Evolutionary conservation across 2,113 vertebrate genomes (phyloP), one percentile per base, ranked within the genome.

Genomic region (Dasyurus viverrinus): DNA sequence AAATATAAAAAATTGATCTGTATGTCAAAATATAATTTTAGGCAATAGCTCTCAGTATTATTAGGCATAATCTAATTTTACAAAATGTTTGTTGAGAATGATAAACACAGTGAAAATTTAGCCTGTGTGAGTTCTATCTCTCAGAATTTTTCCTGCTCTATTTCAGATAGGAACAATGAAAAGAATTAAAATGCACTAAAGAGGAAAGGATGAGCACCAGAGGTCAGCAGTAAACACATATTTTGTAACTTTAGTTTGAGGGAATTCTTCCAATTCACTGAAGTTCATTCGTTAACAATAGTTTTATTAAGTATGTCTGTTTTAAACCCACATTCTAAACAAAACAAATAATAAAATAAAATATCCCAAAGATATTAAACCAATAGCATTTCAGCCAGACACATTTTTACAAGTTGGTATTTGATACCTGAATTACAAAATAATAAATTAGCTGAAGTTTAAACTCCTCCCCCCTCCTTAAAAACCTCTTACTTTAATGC

Each of bases 311-410:
- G 19, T 47, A 30, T 2, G n/a, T 36, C 50, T 92, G 26, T 90
- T 96, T 96, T 89, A 95, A 96, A 94, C 96, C 92, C 60, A 53
- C n/a, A 27, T 0, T n/a, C n/a, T n/a, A 92, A 90, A 54, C 26
- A 53, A 91, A 91, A 22, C 36, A 84, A 76, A 36, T 68, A 68
- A 84, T 84, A 84, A n/a, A 76, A 76, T 76, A 95, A 54, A 5
- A 54, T 36, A 93, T 76, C 48, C 89, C 53, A 93, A 84, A 93
- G 57, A 93, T 90, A 50, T 93, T 42, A 53, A 14, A 91, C 19
- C 27, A 2, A 94, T 93, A 60, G 94, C 2, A 95, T 91, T 97
- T 90, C 91, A 95, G 48, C n/a, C 36, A 24, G 84, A 54, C 2
- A 90, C 22, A 93, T 54, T 92, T 96, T 95, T 96, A 53, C 0